Evolutionary conservation across 2,888 invertebrate species (phyloP), one percentile per base, ranked within the genome.

Genomic region (Ormyrus labotus): DNA sequence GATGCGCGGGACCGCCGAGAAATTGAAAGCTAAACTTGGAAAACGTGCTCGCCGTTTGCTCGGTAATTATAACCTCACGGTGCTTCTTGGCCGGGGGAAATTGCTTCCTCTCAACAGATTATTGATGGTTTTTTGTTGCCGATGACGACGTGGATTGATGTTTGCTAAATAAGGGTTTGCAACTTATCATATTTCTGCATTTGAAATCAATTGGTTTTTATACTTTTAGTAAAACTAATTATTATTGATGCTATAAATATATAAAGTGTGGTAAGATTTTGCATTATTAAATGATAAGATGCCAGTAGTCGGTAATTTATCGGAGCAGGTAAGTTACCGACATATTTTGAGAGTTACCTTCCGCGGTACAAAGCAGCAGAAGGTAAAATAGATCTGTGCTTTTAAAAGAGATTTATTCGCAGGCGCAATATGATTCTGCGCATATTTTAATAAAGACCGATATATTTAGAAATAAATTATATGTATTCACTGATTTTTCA

Each of bases 401-500:
- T 10, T 55, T 6, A 7, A 11, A 34, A 34, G 7, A 45, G 57
- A 45, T 4, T 11, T 53, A 45, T 51, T 34, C 34, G 34, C 34
- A 34, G 34, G 4, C 4, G 34, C 34, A 34, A 34, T 34, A 4
- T 34, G 34, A 34, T 34, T 34, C 34, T 34, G 34, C 34, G 34
- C 3, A 34, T 34, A 34, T 34, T 34, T 34, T 4, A 34, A 34
- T 34, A 34, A 34, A 34, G 34, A 34, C 34, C 34, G 34, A 34
- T 34, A 34, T 34, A 34, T 34, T 34, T 34, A 34, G 34, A 4
- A 34, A 34, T 34, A 34, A 34, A 34, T 34, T 34, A 4, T 34
- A 34, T 34, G 8, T 51, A 50, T n/a, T 2, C 13, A 53, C 19
- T 19, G 34, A 58, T 19, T 47, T 87, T 87, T 8, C 90, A 96